Evolutionary conservation across 2,113 vertebrate genomes (phyloP), one percentile per base, ranked within the genome.

Genomic region (Otis tarda): DNA sequence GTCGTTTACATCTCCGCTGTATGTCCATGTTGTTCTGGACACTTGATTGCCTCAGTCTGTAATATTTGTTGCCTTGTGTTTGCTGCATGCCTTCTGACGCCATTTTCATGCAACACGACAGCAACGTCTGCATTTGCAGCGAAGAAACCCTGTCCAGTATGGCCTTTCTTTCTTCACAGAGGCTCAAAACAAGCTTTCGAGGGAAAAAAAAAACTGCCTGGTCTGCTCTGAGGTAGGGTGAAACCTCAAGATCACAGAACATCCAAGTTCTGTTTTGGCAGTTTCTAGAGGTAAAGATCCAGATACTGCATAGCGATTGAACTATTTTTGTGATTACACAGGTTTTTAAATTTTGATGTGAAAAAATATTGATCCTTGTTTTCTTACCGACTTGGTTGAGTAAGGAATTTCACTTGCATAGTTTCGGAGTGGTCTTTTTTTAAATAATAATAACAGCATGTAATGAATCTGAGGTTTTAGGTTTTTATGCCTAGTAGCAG

Each of bases 401-500:
- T 22, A 39, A 65, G 27, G 45, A 76, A 67, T 83, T 91, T 60
- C 28, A 50, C 28, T 45, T 74, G 30, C 28, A 30, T 6, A 21
- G 37, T 67, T 84, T 70, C 61, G 41, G 60, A 67, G 9, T 45
- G 7, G 9, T 8, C 41, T 18, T 52, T n/a, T 6, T 25, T 33
- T 31, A n/a, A n/a, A 8, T 11, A 41, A 13, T 41, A 41, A 9
- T 76, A 49, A 35, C 10, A 65, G 7, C 0, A 0, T 49, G 25
- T n/a, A 6, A 52, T 45, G 50, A 77, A 76, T 35, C 13, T 25
- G 27, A 69, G 9, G 12, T 28, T 76, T 69, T 84, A 37, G 19
- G 24, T 33, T 91, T 83, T 69, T 49, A 57, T 27, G 37, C 47
- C 27, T 61, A 31, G 25, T 71, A 61, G 47, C 24, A 39, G 83